A percentile compares a stretch with the other conserved stretches of the same genome.
These are phyloP conservation scores for Cheilosia urbana DNA, from an alignment of 2,888 invertebrate species.

Conservation along the genomic window DNA sequence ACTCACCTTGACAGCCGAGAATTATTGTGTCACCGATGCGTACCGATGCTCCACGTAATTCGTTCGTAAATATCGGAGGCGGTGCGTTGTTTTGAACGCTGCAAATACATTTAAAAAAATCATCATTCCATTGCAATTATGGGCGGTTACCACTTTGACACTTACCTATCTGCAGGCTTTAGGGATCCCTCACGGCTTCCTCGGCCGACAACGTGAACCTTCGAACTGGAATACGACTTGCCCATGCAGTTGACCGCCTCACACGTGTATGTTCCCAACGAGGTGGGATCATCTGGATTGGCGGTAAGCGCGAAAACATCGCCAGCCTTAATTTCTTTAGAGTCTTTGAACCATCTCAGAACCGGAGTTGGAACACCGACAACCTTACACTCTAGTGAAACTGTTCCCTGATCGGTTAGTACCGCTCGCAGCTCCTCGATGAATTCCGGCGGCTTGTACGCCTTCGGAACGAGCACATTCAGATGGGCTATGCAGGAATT, in stretches of 20 bases:
- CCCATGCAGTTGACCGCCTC: constrained; percentile 96
- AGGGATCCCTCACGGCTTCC: constrained; percentile 89
- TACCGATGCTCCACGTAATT: constrained; percentile 89
- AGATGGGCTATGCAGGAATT: constrained; percentile 91
- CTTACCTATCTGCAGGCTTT: constrained; percentile 88
- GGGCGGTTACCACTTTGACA: constrained; percentile 16
- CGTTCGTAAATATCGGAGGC: constrained; percentile 91
- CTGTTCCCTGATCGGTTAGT: constrained; percentile 94
- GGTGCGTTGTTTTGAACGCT: constrained; percentile 84
- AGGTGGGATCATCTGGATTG: constrained; percentile 92
- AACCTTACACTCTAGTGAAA: constrained; percentile 95
- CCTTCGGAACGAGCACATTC: constrained; percentile 93
- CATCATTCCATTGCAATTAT: neutral
- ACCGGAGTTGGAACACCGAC: constrained; percentile 94
- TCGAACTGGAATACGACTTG: constrained; percentile 91
- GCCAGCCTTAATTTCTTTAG: constrained; percentile 94
- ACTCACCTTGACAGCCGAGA: constrained; percentile 89
- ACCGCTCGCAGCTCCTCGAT: constrained; percentile 92
- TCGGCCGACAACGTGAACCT: constrained; percentile 91
- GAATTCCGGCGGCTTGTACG: constrained; percentile 94
- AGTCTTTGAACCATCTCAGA: constrained; percentile 92
- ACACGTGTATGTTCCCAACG: constrained; percentile 93
- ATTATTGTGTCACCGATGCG: constrained; percentile 91
- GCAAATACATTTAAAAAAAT: constrained; percentile 26
- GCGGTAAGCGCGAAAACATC: constrained; percentile 95